A percentile compares a stretch with the other conserved stretches of the same genome.
Conservation (phyloP, 2,888 invertebrate genomes). For the Drosophila monieri region DNA sequence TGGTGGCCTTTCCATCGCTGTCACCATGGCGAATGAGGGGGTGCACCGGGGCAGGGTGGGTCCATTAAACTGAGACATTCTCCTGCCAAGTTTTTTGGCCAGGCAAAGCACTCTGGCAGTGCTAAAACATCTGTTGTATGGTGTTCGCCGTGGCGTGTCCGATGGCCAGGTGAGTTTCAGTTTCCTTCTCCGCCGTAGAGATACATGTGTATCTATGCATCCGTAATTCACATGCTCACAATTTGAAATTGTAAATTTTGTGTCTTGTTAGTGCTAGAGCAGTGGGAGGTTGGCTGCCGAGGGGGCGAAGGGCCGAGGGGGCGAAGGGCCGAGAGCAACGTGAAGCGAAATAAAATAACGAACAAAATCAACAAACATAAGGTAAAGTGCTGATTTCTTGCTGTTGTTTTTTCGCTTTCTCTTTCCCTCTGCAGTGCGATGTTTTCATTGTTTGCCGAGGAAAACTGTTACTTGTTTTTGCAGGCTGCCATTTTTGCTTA, state of each 20-base stretch:
- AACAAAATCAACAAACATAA: conserved; percentile 74
- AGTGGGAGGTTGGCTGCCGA: not conserved
- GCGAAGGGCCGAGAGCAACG: conserved; percentile 22
- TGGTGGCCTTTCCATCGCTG: conserved; percentile 23
- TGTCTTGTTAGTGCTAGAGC: conserved; percentile 46
- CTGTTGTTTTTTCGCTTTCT: conserved; percentile 35
- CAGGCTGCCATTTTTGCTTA: conserved; percentile 69
- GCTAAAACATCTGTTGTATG: conserved; percentile 65
- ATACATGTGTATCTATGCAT: conserved; percentile 56
- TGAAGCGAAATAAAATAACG: conserved; percentile 61
- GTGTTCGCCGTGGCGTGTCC: conserved; percentile 45
- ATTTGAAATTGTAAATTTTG: conserved; percentile 73
- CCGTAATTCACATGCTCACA: conserved; percentile 60
- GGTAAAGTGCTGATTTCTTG: conserved; percentile 71
- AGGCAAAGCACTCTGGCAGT: conserved; percentile 52
- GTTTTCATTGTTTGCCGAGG: conserved; percentile 71
- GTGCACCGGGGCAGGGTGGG: conserved; percentile 8
- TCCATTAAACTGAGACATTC: conserved; percentile 42
- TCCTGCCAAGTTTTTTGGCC: conserved; percentile 40
- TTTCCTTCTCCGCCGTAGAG: conserved; percentile 18
- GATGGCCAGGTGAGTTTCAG: conserved; percentile 33
- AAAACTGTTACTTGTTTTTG: conserved; percentile 76
- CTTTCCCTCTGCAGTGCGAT: conserved; percentile 37
- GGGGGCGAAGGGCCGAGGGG: too few relatives aligned
- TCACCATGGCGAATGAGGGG: conserved; percentile 13